Evolutionary conservation across 2,797 vertebrate species (phyloP), one percentile per base, ranked within the genome.

Genomic region (Smutsia temminckii): DNA sequence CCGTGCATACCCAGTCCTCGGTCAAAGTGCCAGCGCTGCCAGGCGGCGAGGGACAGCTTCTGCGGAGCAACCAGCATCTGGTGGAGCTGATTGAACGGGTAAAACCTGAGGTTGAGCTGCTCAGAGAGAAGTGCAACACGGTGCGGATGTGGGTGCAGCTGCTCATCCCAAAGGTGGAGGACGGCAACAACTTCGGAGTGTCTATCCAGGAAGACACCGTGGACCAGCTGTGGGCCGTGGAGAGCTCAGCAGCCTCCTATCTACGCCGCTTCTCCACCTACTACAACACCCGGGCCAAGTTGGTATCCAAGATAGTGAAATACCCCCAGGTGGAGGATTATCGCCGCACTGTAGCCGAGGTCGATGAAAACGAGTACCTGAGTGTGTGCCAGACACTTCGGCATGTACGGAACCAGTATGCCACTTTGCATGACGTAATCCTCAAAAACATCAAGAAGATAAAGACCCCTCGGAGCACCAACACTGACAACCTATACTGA

Each of bases 121-220:
- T 92, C 55, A 83, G 96, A 42, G 94, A 97, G 86, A 95, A 97
- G 29, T 96, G 97, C 87, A 96, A 68, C 94, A 96, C 96, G 1
- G 87, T 97, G 57, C 78, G 53, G 3, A 87, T 97, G 79, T 95
- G 95, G 88, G 96, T 97, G 81, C 90, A 96, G 89, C 94, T 94
- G 63, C 93, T 96, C 46, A 95, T 97, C 61, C 96, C 95, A 0
- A 91, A 79, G 85, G 94, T 88, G 71, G 96, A 96, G 77, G 91
- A 96, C 11, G 88, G 93, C 83, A 95, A 96, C 84, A 95, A 94
- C 89, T 96, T 95, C 6, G 89, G 96, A 3, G 95, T 96, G 89
- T 96, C 96, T 10, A 69, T 96, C 49, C 95, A 97, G 71, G 88
- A 92, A 57, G 96, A 96, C 85, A 95, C 84, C 1, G 88, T 87